Percentiles rank a stretch among this genome's conserved stretches.
phyloP scores from a whole-genome alignment of 1,140 invertebrate species.

The Heliothis subflexa region DNA sequence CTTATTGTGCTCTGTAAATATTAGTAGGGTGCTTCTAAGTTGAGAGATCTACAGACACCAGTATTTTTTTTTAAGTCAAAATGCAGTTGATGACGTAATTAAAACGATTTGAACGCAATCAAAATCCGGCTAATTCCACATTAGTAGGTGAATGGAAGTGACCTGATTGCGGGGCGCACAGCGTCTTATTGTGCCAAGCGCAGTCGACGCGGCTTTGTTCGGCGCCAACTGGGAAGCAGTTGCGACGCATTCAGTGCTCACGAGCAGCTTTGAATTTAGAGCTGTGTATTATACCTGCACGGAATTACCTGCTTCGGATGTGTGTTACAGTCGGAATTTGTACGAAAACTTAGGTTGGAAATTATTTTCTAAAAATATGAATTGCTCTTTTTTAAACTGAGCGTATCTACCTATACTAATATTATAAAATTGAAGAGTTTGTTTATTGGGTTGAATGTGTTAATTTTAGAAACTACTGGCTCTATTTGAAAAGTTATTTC shows the following conservation, averaged over 20 bases:
- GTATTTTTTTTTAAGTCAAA: neutral
- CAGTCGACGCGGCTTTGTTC: conserved; percentile 37
- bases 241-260: conserved; percentile 27
- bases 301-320: neutral
- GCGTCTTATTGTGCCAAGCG: conserved; percentile 26
- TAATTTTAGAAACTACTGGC: too few species aligned
- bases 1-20: too few species aligned
- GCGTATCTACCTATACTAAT: too few species aligned
- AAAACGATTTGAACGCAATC: conserved; percentile 13
- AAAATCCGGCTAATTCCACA: conserved; percentile 38
- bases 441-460: too few species aligned
- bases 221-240: conserved; percentile 19
- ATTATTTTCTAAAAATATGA: too few species aligned
- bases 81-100: neutral
- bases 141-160: conserved; percentile 36
- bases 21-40: neutral
- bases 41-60: too few species aligned
- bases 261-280: conserved; percentile 13
- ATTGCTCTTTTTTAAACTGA: too few species aligned
- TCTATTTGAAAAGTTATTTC: too few species aligned
- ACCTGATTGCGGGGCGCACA: conserved; percentile 42
- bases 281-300: conserved; percentile 24
- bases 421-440: too few species aligned
- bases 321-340: conserved; percentile 1
- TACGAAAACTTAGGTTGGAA: neutral